These are phyloP conservation scores for Camponotus vicinus DNA, from an alignment of 1,140 invertebrate species.

Conservation along the genomic window DNA sequence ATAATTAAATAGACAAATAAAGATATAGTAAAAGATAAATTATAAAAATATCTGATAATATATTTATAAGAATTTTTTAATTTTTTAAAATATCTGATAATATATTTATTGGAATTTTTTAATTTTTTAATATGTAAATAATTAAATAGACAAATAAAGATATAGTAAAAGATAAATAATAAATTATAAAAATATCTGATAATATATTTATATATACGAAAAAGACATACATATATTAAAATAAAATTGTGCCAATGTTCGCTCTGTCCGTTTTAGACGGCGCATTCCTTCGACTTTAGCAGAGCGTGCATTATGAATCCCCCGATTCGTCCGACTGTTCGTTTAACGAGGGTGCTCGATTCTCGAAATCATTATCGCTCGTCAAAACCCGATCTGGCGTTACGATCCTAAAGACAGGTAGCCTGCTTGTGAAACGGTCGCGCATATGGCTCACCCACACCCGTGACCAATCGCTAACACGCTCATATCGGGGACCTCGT, in stretches of 20 bases:
- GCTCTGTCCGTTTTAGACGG: background rate
- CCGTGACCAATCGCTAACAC: slow-evolving; percentile 61
- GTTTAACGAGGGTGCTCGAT: slow-evolving; percentile 50
- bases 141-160: too few relatives aligned
- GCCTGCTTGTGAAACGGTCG: slow-evolving; percentile 54
- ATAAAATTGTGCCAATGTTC: background rate
- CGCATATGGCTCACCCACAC: slow-evolving; percentile 60
- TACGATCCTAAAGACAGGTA: slow-evolving; percentile 61
- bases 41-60: too few relatives aligned
- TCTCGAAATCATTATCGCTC: slow-evolving; percentile 46
- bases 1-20: background rate
- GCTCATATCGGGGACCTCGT: slow-evolving; percentile 52
- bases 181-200: too few relatives aligned
- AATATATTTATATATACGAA: too few relatives aligned
- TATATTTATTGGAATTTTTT: too few relatives aligned
- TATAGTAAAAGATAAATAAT: too few relatives aligned
- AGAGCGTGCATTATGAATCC: slow-evolving; percentile 21
- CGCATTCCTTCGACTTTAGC: background rate
- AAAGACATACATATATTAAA: too few relatives aligned
- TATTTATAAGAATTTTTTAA: too few relatives aligned
- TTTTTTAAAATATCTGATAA: too few relatives aligned
- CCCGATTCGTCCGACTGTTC: slow-evolving; percentile 15
- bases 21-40: too few relatives aligned
- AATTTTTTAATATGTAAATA: too few relatives aligned
- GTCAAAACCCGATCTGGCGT: slow-evolving; percentile 53